Evolutionary conservation across 2,113 vertebrate species (phyloP).

Genomic region (Pluvialis apricaria): DNA sequence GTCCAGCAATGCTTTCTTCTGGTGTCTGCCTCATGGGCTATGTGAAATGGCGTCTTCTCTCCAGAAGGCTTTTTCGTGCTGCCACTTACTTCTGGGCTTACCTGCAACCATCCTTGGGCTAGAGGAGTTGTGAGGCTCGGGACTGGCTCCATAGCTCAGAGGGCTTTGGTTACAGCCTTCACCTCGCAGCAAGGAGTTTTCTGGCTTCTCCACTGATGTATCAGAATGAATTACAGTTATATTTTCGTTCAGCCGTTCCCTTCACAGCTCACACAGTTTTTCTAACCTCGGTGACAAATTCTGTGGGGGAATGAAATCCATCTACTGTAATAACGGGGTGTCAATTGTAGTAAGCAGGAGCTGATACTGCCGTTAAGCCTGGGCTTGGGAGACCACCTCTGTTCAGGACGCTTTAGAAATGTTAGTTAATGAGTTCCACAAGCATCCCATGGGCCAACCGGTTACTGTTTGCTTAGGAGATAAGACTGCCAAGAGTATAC

Average conservation of each 20-base stretch:
- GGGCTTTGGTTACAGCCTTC: background rate
- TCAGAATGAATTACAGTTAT: background rate
- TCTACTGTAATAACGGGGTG: background rate
- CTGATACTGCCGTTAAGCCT: background rate
- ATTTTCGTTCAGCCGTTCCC: background rate
- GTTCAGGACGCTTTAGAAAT: background rate
- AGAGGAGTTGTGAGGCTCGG: background rate
- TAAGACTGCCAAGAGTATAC: background rate
- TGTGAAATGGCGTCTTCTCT: background rate
- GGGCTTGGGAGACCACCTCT: background rate
- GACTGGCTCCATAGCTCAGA: background rate
- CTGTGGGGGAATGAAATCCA: background rate
- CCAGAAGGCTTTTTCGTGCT: background rate
- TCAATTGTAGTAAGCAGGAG: background rate
- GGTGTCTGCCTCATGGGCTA: background rate
- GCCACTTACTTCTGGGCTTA: background rate
- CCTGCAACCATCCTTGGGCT: background rate
- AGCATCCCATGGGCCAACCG: background rate
- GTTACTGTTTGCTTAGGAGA: background rate
- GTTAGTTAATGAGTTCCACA: background rate
- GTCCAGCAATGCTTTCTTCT: background rate
- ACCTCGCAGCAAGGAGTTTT: background rate
- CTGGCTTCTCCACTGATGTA: background rate
- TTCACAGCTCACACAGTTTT: background rate
- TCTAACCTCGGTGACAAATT: background rate